Percentiles rank a stretch among this genome's conserved stretches.
Evolutionary conservation across 2,797 vertebrate species (phyloP).

Genomic region (Podarcis siculus): DNA sequence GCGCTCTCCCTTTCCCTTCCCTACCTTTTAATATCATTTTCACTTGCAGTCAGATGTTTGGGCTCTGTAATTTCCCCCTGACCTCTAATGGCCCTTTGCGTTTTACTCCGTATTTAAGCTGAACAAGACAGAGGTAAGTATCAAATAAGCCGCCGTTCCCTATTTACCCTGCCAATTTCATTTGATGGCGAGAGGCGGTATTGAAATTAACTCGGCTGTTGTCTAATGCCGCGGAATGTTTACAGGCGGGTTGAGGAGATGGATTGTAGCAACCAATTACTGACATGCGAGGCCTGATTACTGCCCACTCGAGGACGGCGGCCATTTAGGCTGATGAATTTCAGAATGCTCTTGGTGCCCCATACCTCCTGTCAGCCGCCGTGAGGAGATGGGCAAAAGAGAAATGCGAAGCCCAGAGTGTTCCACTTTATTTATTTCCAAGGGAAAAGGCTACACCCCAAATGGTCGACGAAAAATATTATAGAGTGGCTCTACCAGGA

Average conservation of each 20-base stretch:
- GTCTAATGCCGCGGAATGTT: constrained; percentile 70
- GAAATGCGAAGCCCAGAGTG: rapidly evolving
- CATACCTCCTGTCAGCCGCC: constrained; percentile 74
- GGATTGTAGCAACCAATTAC: constrained; percentile 74
- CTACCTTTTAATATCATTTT: constrained; percentile 55
- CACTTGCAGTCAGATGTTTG: constrained; percentile 1
- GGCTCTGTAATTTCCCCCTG: constrained; percentile 51
- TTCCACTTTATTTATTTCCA: background rate
- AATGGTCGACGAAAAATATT: background rate
- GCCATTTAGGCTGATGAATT: constrained; percentile 70
- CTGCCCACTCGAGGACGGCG: constrained; percentile 67
- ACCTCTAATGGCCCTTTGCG: constrained; percentile 35
- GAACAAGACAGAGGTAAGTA: constrained; percentile 75
- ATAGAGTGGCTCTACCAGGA: background rate
- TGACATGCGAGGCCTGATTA: constrained; percentile 73
- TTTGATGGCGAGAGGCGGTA: constrained; percentile 75
- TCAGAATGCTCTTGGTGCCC: constrained; percentile 65
- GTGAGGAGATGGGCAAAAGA: constrained; percentile 21
- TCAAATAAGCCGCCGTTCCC: constrained; percentile 81
- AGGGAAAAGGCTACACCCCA: background rate
- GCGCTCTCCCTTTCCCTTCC: background rate
- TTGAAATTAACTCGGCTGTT: constrained; percentile 81
- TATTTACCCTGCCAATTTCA: constrained; percentile 79
- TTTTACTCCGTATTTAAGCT: constrained; percentile 55
- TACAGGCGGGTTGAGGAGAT: constrained; percentile 56